Percentiles rank a stretch among this genome's conserved stretches.
phyloP scores from a whole-genome alignment of 1,140 invertebrate species.

The Lucilia cuprina region DNA sequence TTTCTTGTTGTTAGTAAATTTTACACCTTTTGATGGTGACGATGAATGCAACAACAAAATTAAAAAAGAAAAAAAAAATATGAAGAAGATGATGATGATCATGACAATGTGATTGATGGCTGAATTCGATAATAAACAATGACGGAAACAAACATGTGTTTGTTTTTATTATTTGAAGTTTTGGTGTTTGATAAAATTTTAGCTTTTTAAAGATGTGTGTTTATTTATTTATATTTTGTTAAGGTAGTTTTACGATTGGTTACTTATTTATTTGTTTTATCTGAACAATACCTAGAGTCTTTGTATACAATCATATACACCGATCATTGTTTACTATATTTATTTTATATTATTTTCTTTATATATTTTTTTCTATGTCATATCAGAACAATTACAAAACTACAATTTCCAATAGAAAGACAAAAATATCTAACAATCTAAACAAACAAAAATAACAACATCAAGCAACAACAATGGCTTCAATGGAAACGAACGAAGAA shows the following conservation, averaged over 20 bases:
- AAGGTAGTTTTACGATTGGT: neutral
- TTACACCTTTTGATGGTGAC: neutral
- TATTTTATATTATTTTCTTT: neutral
- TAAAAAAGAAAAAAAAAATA: no score
- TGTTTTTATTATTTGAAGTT: neutral
- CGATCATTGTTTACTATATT: neutral
- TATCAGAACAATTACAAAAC: neutral
- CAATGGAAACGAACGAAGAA: no score
- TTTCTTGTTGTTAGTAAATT: neutral
- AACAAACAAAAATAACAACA: neutral
- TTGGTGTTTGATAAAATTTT: neutral
- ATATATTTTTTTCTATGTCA: neutral
- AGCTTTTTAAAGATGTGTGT: no score
- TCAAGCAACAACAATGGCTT: neutral
- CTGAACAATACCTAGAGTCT: neutral
- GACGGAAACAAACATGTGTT: conserved; percentile 13
- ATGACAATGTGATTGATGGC: no score
- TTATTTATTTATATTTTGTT: no score
- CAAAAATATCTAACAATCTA: neutral
- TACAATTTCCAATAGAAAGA: neutral
- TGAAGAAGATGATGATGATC: neutral
- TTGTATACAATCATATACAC: neutral
- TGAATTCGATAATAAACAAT: neutral
- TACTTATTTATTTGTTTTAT: neutral
- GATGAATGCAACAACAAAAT: no score